phyloP scores from a whole-genome alignment of 2,113 vertebrate genomes.

The Alosa alosa region DNA sequence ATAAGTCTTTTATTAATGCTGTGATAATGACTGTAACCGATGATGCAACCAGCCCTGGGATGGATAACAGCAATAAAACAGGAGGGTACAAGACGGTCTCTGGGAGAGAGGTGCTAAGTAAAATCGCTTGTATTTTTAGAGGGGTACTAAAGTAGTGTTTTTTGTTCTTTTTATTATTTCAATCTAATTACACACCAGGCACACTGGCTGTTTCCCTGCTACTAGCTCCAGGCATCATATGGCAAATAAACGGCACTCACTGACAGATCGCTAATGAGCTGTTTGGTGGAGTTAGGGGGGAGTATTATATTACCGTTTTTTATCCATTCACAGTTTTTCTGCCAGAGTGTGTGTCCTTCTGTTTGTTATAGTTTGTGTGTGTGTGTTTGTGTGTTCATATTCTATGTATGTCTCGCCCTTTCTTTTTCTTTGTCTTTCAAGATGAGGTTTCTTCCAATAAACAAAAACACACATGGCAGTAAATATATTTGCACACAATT shows the following conservation, averaged over 20 bases:
- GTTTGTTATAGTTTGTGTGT: not conserved
- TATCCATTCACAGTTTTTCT: constrained; percentile 82
- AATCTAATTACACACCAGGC: constrained; percentile 51
- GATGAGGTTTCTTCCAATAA: not conserved
- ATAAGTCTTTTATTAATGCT: constrained; percentile 23
- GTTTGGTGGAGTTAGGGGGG: constrained; percentile 72
- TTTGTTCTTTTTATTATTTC: constrained; percentile 46
- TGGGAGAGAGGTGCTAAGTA: constrained; percentile 22
- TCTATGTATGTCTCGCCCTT: constrained; percentile 41
- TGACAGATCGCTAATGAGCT: constrained; percentile 86
- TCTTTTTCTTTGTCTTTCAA: constrained; percentile 30
- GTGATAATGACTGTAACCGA: constrained; percentile 40
- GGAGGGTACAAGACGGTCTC: not conserved
- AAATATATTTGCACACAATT: not conserved
- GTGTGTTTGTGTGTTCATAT: constrained; percentile 2
- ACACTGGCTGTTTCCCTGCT: constrained; percentile 48
- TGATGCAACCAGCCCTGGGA: constrained; percentile 49
- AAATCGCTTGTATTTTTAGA: constrained; percentile 3
- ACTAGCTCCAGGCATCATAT: constrained; percentile 65
- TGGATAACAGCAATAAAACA: constrained; percentile 32
- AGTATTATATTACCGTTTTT: constrained; percentile 74
- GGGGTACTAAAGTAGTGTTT: not conserved
- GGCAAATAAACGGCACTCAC: constrained; percentile 70
- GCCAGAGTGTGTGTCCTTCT: not conserved
- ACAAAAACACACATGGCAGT: not conserved